These are phyloP conservation scores for Ferdinandea cuprea DNA, from an alignment of 2,888 invertebrate species.

Conservation along the genomic window DNA sequence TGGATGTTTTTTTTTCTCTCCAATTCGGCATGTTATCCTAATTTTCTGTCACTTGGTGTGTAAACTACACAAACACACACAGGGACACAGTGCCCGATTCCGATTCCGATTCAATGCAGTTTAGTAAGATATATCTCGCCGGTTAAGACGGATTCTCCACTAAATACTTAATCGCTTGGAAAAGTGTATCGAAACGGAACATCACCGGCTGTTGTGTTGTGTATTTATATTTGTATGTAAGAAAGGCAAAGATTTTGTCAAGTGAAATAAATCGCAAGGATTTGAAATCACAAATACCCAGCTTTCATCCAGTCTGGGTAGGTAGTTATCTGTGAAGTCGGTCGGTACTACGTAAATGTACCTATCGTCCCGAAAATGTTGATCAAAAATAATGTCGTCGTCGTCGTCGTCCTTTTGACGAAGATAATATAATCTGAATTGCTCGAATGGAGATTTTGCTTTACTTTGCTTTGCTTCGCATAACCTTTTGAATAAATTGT, in stretches of 20 bases:
- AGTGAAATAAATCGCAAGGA: slow-evolving; percentile 53
- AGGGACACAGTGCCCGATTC: too few relatives aligned
- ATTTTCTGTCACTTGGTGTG: slow-evolving; percentile 34
- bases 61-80: slow-evolving; percentile 1
- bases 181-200: slow-evolving; percentile 69
- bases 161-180: slow-evolving; percentile 70
- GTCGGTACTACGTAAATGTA: not conserved
- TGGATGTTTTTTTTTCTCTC: slow-evolving; percentile 10
- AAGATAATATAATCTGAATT: slow-evolving; percentile 18
- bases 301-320: slow-evolving; percentile 6
- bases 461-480: slow-evolving; percentile 8
- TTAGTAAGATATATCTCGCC: slow-evolving; percentile 56
- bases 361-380: slow-evolving; percentile 20
- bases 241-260: slow-evolving; percentile 31
- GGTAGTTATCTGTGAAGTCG: too few relatives aligned
- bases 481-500: slow-evolving; percentile 30
- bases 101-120: slow-evolving; percentile 58
- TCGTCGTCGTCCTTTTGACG: slow-evolving; percentile 20
- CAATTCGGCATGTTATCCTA: slow-evolving; percentile 27
- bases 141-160: slow-evolving; percentile 53
- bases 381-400: slow-evolving; percentile 39
- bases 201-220: slow-evolving; percentile 51
- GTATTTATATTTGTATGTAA: slow-evolving; percentile 17
- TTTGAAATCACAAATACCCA: slow-evolving; percentile 55
- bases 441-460: slow-evolving; percentile 2